Evolutionary conservation across 2,888 invertebrate genomes (phyloP).

Genomic region (Frankliniella fusca): DNA sequence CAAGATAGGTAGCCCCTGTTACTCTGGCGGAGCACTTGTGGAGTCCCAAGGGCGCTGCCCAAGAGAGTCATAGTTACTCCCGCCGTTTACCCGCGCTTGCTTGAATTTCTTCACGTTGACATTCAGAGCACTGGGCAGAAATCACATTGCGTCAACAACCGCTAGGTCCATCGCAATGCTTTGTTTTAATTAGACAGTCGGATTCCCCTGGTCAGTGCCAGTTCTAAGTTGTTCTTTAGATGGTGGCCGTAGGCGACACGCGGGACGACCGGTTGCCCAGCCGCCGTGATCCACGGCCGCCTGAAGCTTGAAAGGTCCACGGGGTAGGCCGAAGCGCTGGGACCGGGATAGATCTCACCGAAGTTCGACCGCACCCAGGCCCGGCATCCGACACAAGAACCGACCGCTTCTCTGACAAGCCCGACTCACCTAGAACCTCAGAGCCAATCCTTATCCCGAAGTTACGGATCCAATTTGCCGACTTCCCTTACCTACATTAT

Average conservation of each 20-base stretch:
- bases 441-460: slow-evolving; percentile 69
- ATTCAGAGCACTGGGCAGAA: slow-evolving; percentile 49
- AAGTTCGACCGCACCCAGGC: not conserved
- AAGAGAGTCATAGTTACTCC: too few relatives aligned
- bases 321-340: not conserved
- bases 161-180: slow-evolving; percentile 61
- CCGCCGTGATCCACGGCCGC: slow-evolving; percentile 16
- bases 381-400: not conserved
- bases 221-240: slow-evolving; percentile 56
- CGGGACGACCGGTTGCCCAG: not conserved
- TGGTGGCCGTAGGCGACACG: slow-evolving; percentile 49
- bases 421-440: slow-evolving; percentile 60
- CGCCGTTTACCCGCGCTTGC: slow-evolving; percentile 60
- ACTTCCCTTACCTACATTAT: slow-evolving; percentile 64
- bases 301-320: not conserved
- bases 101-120: slow-evolving; percentile 65
- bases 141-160: not conserved
- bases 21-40: too few relatives aligned
- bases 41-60: too few relatives aligned
- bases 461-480: slow-evolving; percentile 62
- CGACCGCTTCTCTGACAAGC: slow-evolving; percentile 47
- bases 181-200: slow-evolving; percentile 65
- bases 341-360: too few relatives aligned
- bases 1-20: too few relatives aligned
- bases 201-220: slow-evolving; percentile 61